Evolutionary conservation across 1,140 invertebrate genomes (phyloP).

Genomic region (Drosophila punjabiensis): DNA sequence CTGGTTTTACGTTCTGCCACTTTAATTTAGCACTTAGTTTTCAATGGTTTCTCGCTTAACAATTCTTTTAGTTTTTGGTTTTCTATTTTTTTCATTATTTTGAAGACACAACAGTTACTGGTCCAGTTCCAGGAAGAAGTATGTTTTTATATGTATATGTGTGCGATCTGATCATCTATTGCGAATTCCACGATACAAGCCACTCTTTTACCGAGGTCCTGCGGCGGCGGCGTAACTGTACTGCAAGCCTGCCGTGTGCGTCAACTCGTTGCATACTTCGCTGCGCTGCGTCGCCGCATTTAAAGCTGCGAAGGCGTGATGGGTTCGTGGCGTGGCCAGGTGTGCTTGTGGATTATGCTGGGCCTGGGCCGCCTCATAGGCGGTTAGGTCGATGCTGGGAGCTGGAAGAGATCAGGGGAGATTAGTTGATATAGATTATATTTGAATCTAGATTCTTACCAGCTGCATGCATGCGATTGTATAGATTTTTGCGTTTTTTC

Average conservation of each 20-base stretch:
- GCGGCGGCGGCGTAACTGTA: conserved; percentile 57
- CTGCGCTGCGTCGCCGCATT: conserved; percentile 52
- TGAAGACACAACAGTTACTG: conserved; percentile 85
- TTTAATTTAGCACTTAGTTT: conserved; percentile 81
- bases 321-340: conserved; percentile 52
- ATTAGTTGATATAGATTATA: conserved; percentile 63
- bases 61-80: conserved; percentile 10
- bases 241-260: conserved; percentile 45
- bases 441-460: conserved; percentile 32
- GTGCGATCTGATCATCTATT: conserved; percentile 27
- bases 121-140: conserved; percentile 85
- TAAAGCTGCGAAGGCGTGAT: conserved; percentile 69
- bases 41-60: conserved; percentile 67
- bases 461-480: conserved; percentile 80
- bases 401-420: conserved; percentile 15
- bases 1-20: conserved; percentile 33
- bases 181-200: conserved; percentile 17
- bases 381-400: conserved; percentile 61
- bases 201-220: conserved; percentile 64
- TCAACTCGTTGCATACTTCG: conserved; percentile 65
- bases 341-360: conserved; percentile 48
- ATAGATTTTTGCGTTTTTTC: conserved; percentile 82
- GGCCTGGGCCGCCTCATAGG: conserved; percentile 44
- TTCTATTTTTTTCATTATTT: conserved; percentile 50
- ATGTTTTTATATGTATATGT: conserved; percentile 57